Evolutionary conservation across 1,140 invertebrate genomes (phyloP), one percentile per base, ranked within the genome.

Genomic region (Ostrea denselamellosa): DNA sequence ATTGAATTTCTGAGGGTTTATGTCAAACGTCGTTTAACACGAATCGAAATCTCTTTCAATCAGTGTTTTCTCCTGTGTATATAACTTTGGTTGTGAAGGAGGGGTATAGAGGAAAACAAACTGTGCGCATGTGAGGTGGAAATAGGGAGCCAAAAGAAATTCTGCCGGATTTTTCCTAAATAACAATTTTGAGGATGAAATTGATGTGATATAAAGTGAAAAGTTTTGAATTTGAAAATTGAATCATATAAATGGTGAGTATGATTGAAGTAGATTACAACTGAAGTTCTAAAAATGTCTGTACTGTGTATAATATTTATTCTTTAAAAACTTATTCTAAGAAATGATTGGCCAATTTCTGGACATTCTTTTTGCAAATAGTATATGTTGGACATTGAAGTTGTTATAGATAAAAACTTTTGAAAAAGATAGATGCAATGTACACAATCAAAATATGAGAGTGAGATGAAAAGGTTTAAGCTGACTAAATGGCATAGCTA

Each of bases 21-120:
- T 77, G 68, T 77, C 68, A 77, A 77, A 77, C 68, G 68, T 77
- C 25, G 68, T 77, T 77, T 77, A 77, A 77, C 28, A 25, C 10
- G 9, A 77, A 28, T 34, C 68, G 56, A 62, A 77, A 77, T 77
- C 68, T 77, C 22, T 28, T 77, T 77, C 68, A 28, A 62, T 62
- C 56, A 19, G 56, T 62, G 56, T 62, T 62, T 62, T 62, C 68
- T 5, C 68, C 3, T 25, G 68, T 77, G 4, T 28, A 77, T 25
- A 62, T 5, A 62, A 62, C 7, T 28, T 28, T 25, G 22, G 68
- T 77, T 77, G 68, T 77, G 68, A 77, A 77, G 68, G 68, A 77
- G 68, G 25, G 68, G 10, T 22, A 34, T 25, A 77, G 28, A 77
- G 28, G 68, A 77, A 77, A 77, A 77, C 68, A 77, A 77, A 77